A percentile compares a stretch with the other conserved stretches of the same genome.
These are phyloP conservation scores for Anastrepha ludens DNA, from an alignment of 1,140 invertebrate species.

Conservation along the genomic window DNA sequence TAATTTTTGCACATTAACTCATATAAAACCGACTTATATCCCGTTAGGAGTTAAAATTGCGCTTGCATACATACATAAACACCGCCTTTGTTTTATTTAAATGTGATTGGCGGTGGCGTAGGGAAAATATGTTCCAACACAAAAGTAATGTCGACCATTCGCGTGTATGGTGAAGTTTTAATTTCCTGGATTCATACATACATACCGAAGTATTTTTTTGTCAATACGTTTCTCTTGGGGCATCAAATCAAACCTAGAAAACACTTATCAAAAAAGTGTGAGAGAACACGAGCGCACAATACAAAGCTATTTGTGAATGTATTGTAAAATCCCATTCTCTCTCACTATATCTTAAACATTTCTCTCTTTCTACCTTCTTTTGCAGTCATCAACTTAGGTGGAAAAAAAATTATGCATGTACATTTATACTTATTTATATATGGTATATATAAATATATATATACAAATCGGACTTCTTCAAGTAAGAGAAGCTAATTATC, in stretches of 20 bases:
- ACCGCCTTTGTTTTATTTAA: background rate
- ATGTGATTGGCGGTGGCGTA: background rate
- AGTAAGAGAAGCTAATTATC: slow-evolving; percentile 26
- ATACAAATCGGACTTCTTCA: slow-evolving; percentile 32
- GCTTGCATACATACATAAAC: background rate
- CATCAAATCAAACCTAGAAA: background rate
- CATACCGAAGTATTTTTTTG: slow-evolving; percentile 25
- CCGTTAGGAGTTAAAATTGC: background rate
- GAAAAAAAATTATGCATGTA: slow-evolving; percentile 31
- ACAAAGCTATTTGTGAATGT: background rate
- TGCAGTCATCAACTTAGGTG: background rate
- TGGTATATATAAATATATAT: slow-evolving; percentile 44
- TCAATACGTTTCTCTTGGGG: background rate
- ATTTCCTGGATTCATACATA: slow-evolving; percentile 26
- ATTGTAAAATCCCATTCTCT: background rate
- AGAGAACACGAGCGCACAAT: background rate
- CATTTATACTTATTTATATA: slow-evolving; percentile 18
- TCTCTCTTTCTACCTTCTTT: background rate
- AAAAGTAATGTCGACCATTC: too few species aligned
- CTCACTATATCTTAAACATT: background rate
- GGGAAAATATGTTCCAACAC: background rate
- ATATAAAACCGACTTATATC: background rate
- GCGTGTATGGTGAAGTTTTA: background rate
- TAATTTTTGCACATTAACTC: background rate
- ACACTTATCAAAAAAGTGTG: background rate